Percentiles rank a stretch among this genome's conserved stretches.
Evolutionary conservation across 2,888 invertebrate species (phyloP).

Genomic region (Callinectes sapidus): DNA sequence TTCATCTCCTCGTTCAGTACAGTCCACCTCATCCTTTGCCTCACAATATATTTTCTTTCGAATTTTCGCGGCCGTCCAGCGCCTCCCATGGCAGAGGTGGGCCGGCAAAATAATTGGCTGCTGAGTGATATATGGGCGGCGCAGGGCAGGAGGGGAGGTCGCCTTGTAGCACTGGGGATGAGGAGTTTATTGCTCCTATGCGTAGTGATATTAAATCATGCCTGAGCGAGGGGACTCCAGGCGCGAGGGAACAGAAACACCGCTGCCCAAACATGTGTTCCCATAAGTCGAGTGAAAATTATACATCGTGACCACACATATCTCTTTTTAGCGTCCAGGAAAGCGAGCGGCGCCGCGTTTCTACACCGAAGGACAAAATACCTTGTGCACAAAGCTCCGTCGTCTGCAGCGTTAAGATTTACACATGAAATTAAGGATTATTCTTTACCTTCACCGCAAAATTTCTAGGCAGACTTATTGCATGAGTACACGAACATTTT

Average conservation of each 20-base stretch:
- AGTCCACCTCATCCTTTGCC: neutral
- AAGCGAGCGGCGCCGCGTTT: neutral
- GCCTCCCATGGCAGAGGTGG: neutral
- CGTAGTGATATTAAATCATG: neutral
- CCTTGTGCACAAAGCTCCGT: neutral
- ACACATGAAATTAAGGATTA: slow-evolving; percentile 19
- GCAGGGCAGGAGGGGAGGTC: neutral
- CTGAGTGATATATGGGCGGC: slow-evolving; percentile 14
- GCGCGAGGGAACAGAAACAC: neutral
- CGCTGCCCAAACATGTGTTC: neutral
- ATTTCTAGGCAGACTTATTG: neutral
- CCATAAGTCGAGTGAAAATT: neutral
- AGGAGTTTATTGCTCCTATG: slow-evolving; percentile 8
- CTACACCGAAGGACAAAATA: neutral
- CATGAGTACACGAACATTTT: neutral
- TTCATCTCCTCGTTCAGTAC: neutral
- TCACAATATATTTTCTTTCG: neutral
- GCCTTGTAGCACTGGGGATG: slow-evolving; percentile 19
- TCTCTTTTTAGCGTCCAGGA: neutral
- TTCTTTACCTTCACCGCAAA: neutral
- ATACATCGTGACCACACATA: neutral
- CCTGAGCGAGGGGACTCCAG: neutral
- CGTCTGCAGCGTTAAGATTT: neutral
- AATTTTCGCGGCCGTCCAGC: neutral
- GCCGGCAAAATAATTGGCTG: neutral